Evolutionary conservation across 2,888 invertebrate species (phyloP).

Genomic region (Platerodrilus igneus): DNA sequence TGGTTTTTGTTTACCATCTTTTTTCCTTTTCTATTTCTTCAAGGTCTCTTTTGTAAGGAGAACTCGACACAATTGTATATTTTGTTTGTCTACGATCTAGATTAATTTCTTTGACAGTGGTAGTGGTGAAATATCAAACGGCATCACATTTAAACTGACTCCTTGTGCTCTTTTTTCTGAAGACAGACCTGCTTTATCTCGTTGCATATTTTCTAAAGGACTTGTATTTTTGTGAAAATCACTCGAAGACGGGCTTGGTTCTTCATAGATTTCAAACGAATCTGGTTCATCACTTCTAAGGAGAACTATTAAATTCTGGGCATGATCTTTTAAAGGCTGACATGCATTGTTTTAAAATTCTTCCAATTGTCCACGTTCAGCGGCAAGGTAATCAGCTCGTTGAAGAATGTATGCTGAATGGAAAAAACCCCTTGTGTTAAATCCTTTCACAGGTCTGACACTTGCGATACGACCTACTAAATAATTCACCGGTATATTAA

Average conservation of each 20-base stretch:
- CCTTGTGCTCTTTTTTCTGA: neutral
- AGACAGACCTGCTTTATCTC: too few relatives aligned
- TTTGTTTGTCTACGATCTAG: too few relatives aligned
- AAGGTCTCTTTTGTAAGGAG: too few relatives aligned
- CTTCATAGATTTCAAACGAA: neutral
- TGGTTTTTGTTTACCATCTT: too few relatives aligned
- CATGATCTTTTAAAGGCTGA: neutral
- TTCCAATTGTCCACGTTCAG: neutral
- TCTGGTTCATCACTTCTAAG: slow-evolving; percentile 2
- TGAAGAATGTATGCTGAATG: neutral
- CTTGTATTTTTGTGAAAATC: too few relatives aligned
- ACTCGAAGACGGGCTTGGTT: neutral
- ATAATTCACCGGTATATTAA: neutral
- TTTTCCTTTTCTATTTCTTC: too few relatives aligned
- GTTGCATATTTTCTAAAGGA: too few relatives aligned
- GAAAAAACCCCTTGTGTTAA: neutral
- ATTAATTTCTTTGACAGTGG: slow-evolving; percentile 3
- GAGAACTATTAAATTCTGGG: neutral
- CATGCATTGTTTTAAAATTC: neutral
- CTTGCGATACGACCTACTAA: neutral
- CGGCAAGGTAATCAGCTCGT: slow-evolving; percentile 1
- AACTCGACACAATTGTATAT: too few relatives aligned
- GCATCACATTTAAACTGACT: neutral
- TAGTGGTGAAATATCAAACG: slow-evolving; percentile 1
- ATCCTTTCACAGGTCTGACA: neutral